Conservation (phyloP, 2,797 vertebrate genomes). For the Buceros bicornis region DNA sequence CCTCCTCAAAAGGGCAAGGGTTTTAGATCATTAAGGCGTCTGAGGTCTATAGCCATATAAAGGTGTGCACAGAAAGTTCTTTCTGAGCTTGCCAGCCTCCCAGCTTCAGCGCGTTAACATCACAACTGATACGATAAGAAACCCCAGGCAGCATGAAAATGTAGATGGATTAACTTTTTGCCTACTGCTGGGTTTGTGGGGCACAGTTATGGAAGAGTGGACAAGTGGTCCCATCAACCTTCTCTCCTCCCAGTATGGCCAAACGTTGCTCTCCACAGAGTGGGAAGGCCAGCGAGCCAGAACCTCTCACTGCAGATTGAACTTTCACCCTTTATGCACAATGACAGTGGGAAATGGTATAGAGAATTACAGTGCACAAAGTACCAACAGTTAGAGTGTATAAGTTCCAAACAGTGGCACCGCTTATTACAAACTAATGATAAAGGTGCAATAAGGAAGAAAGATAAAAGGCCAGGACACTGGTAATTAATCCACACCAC, state of each 20-base stretch:
- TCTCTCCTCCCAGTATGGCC: neutral
- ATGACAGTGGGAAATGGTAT: neutral
- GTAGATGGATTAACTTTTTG: neutral
- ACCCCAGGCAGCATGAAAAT: neutral
- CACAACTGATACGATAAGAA: neutral
- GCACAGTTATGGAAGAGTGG: neutral
- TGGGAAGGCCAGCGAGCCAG: fast-evolving
- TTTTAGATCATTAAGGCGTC: neutral
- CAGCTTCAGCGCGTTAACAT: neutral
- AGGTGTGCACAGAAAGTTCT: neutral
- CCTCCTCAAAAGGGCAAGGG: neutral
- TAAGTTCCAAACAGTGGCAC: neutral
- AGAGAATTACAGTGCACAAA: neutral
- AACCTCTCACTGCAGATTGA: neutral
- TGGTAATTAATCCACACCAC: neutral
- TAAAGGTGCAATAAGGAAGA: neutral
- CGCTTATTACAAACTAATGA: neutral
- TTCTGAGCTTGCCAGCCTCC: neutral
- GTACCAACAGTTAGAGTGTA: no score
- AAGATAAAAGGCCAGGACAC: neutral
- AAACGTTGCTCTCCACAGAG: neutral
- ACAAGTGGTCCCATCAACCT: neutral
- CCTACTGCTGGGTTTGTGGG: neutral
- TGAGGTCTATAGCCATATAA: neutral
- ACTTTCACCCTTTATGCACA: neutral